Conservation (phyloP, 2,113 vertebrate species). For the Oreochromis niloticus region DNA sequence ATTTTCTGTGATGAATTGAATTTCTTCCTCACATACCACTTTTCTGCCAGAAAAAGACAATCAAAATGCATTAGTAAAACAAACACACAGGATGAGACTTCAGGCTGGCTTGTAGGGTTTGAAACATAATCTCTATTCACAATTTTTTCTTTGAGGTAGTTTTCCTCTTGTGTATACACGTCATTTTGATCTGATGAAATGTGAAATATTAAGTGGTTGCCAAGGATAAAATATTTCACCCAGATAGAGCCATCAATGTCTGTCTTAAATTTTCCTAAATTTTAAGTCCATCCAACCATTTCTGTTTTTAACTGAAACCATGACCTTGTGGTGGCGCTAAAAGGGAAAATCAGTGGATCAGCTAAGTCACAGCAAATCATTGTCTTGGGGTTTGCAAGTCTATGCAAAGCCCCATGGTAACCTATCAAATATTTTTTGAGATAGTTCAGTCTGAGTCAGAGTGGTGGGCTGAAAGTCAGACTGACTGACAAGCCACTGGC, state of each 20-base stretch:
- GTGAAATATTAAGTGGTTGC: background rate
- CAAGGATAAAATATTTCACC: background rate
- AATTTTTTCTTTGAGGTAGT: background rate
- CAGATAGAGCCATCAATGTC: background rate
- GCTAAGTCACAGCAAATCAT: background rate
- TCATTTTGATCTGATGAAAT: background rate
- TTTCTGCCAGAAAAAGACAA: slow-evolving; percentile 25
- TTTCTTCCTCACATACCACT: background rate
- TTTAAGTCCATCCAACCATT: background rate
- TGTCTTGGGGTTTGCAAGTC: background rate
- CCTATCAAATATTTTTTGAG: background rate
- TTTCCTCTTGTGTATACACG: background rate
- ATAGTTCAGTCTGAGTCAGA: background rate
- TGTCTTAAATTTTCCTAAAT: background rate
- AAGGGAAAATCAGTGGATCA: background rate
- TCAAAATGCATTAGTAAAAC: slow-evolving; percentile 1
- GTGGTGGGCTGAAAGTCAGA: background rate
- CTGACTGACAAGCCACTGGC: background rate
- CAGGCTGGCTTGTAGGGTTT: background rate
- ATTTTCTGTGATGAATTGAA: slow-evolving; percentile 1
- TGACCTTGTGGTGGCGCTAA: background rate
- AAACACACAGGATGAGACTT: background rate
- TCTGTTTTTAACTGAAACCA: background rate
- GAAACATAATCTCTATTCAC: background rate
- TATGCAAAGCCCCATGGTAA: background rate